Evolutionary conservation across 2,113 vertebrate genomes (phyloP).

Genomic region (Laticauda laticaudata): DNA sequence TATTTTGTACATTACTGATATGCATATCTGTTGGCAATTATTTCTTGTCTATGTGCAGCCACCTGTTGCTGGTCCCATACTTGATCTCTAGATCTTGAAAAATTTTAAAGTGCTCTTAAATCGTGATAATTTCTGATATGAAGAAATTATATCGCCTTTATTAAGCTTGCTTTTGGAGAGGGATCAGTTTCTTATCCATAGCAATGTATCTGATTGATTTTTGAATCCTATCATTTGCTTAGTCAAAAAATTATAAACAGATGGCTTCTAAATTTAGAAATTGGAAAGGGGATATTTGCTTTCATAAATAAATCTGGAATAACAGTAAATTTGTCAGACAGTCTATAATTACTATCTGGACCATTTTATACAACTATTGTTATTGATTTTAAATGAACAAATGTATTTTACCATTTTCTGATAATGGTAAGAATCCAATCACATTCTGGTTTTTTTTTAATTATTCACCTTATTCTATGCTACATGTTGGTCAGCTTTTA

Average conservation of each 20-base stretch:
- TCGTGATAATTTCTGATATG: not conserved
- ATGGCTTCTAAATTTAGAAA: slow-evolving; percentile 58
- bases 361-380: not conserved
- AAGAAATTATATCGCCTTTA: slow-evolving; percentile 21
- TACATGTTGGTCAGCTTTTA: not conserved
- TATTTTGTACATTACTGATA: slow-evolving; percentile 46
- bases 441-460: not conserved
- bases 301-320: not conserved
- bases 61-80: not conserved
- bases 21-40: not conserved
- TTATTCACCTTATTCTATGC: not conserved
- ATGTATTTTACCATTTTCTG: not conserved
- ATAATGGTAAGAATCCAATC: not conserved
- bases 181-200: slow-evolving; percentile 23
- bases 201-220: slow-evolving; percentile 37
- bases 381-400: not conserved
- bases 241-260: slow-evolving; percentile 59
- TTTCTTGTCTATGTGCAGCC: not conserved
- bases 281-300: slow-evolving; percentile 43
- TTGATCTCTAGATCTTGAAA: no score
- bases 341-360: not conserved
- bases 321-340: not conserved
- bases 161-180: slow-evolving; percentile 20
- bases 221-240: slow-evolving; percentile 42
- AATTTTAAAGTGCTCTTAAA: not conserved